Evolutionary conservation across 2,797 vertebrate genomes (phyloP).

Genomic region (Lagorchestes hirsutus): DNA sequence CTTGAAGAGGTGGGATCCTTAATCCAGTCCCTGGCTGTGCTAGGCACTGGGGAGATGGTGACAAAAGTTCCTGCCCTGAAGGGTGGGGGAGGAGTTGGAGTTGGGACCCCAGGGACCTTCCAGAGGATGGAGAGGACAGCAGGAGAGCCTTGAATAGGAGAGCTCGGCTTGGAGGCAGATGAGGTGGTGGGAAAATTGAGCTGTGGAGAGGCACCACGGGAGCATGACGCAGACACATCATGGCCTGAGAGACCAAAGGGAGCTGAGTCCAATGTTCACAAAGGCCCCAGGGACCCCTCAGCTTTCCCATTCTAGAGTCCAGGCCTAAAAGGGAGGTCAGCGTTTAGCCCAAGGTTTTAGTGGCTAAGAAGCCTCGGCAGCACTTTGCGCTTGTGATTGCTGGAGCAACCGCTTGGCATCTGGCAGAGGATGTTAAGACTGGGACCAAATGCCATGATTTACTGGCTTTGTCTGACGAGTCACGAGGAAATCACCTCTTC

Average conservation of each 20-base stretch:
- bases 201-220: background rate
- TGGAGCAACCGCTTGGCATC: background rate
- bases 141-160: no score
- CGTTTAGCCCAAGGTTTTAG: background rate
- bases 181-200: background rate
- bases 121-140: no score
- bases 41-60: no score
- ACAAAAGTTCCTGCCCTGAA: background rate
- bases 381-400: background rate
- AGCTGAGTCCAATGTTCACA: no score
- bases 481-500: no score
- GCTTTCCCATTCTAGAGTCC: background rate
- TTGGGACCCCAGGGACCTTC: background rate
- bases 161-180: background rate
- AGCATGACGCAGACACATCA: no score
- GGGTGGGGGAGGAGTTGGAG: no score
- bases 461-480: background rate
- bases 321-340: no score
- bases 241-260: background rate
- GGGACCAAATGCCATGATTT: background rate
- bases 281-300: background rate
- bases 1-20: background rate
- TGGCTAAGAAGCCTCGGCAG: background rate
- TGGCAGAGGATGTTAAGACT: background rate
- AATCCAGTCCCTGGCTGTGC: background rate